Evolutionary conservation across 2,113 vertebrate species (phyloP), one percentile per base, ranked within the genome.

Genomic region (Indicator indicator): DNA sequence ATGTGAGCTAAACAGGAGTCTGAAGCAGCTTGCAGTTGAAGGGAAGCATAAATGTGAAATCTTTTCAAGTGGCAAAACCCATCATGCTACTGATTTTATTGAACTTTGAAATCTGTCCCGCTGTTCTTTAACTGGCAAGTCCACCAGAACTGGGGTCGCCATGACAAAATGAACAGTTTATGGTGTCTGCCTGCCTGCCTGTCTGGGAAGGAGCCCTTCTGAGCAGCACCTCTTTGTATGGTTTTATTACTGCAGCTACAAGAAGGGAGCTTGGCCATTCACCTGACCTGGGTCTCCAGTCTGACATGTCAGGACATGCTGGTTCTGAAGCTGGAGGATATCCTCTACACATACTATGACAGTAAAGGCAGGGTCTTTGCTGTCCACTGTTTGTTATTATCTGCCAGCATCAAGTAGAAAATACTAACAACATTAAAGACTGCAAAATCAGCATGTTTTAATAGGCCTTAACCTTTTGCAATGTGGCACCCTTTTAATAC

Each of bases 361-460:
- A 88, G 54, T 52, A 15, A 76, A n/a, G 93, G 90, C 95, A 95
- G 54, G 60, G 26, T 83, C 73, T 97, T 88, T 86, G 94, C 88
- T 91, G 60, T 68, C 75, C 82, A 21, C 86, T 94, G 44, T 96
- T 94, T 79, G 94, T 95, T 98, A 97, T 98, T 96, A 80, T 95
- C 96, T 97, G 94, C 96, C 93, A 97, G 32, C 36, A 9, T 89
- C 87, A 94, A 88, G 88, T 97, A 95, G 97, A 98, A 97, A 96
- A 88, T 83, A 84, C 90, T 95, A 96, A 94, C 69, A 96, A 36
- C 73, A 62, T 95, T 97, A 96, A 97, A 97, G 92, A 84, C 91
- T 90, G 71, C 4, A 55, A 91, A 95, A 97, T 97, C 85, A 86
- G 96, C 97, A 93, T 68, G 92, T 93, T 98, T 98, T 98, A 97